Evolutionary conservation across 2,888 invertebrate species (phyloP).

Genomic region (Drosophila setosimentum): DNA sequence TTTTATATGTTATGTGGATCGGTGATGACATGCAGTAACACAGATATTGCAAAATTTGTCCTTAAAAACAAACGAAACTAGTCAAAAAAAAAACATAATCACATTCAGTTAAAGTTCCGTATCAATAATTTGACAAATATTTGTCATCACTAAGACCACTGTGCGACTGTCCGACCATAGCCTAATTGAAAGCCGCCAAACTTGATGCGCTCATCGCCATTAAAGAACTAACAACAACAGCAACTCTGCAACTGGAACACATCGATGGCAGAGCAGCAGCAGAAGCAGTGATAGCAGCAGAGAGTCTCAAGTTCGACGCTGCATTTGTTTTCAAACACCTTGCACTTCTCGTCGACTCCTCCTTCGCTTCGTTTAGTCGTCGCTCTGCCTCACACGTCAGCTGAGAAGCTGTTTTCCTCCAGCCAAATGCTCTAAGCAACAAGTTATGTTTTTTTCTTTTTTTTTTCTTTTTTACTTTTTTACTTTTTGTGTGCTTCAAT

Average conservation of each 20-base stretch:
- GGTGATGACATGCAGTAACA: background rate
- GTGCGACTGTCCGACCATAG: slow-evolving; percentile 6
- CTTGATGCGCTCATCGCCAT: slow-evolving; percentile 56
- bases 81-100: background rate
- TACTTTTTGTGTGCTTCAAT: slow-evolving; percentile 10
- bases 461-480: slow-evolving; percentile 2
- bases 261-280: background rate
- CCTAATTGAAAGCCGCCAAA: slow-evolving; percentile 40
- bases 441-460: slow-evolving; percentile 26
- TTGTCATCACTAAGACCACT: background rate
- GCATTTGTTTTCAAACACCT: slow-evolving; percentile 47
- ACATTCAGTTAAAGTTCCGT: background rate
- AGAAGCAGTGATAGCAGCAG: background rate
- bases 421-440: slow-evolving; percentile 27
- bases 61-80: background rate
- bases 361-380: background rate
- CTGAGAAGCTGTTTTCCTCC: background rate
- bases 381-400: slow-evolving; percentile 9
- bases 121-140: background rate
- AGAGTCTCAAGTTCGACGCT: slow-evolving; percentile 44
- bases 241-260: slow-evolving; percentile 3
- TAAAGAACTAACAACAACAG: slow-evolving; percentile 25
- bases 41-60: background rate
- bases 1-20: background rate
- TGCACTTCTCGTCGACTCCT: slow-evolving; percentile 12